These are phyloP conservation scores for Zaprionus africanus DNA, from an alignment of 1,140 invertebrate species.

Conservation along the genomic window DNA sequence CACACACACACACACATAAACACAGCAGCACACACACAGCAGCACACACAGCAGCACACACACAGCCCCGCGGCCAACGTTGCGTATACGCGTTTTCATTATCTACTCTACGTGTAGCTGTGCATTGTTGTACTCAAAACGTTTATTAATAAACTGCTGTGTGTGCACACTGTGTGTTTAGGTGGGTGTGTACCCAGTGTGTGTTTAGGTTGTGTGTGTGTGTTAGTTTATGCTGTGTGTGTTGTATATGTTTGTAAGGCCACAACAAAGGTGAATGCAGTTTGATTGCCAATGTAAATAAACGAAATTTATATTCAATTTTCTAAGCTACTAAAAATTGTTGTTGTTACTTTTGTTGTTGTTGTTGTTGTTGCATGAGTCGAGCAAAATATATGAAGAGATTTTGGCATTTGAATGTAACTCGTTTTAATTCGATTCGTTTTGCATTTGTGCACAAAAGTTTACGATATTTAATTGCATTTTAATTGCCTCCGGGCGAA, in stretches of 20 bases:
- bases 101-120: conserved; percentile 46
- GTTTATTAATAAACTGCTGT: conserved; percentile 57
- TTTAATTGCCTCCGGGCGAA: conserved; percentile 60
- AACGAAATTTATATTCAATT: conserved; percentile 40
- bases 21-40: conserved; percentile 18
- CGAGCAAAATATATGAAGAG: neutral
- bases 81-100: conserved; percentile 69
- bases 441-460: conserved; percentile 17
- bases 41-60: conserved; percentile 21
- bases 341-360: neutral
- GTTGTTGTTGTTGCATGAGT: conserved; percentile 14
- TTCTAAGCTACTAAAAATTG: conserved; percentile 32
- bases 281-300: conserved; percentile 39
- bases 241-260: conserved; percentile 12
- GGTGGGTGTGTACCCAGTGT: neutral
- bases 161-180: neutral
- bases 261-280: conserved; percentile 47
- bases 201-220: neutral
- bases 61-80: conserved; percentile 27
- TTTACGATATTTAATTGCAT: conserved; percentile 62
- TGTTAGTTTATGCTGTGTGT: neutral
- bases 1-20: conserved; percentile 42
- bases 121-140: conserved; percentile 48
- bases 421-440: conserved; percentile 47
- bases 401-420: conserved; percentile 20